Evolutionary conservation across 2,113 vertebrate genomes (phyloP), one percentile per base, ranked within the genome.

Genomic region (Pao palembangensis): DNA sequence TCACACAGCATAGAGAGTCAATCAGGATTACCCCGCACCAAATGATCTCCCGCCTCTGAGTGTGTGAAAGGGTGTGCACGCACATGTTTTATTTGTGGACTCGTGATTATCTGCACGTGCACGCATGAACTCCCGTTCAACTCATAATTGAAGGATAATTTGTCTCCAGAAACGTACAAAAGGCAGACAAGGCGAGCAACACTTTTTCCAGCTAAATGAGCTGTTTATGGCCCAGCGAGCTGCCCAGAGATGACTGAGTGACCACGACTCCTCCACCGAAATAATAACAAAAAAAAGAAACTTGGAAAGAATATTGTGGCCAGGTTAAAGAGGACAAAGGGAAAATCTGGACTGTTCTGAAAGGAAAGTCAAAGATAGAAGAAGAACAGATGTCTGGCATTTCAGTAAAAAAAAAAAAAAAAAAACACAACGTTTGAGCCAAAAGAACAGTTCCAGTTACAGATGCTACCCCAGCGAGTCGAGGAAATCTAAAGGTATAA

Each of bases 351-450:
- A 67, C 18, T 43, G 55, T 70, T 63, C 41, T 13, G 55, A 67
- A 59, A 69, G 43, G 34, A 82, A 67, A 72, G 54, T 65, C 18
- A 49, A 64, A 76, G 72, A 75, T 48, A 57, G 76, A 79, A 66
- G 60, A 41, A 75, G 69, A 85, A 76, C 72, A 85, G 77, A 83
- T 82, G 83, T 76, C 68, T 77, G 75, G 80, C 20, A 73, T 80
- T 78, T 77, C 59, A 71, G 61, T 70, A 2, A 53, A 13, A 51
- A 6, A n/a, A 53, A 23, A 43, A 55, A 17, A 44, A 60, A 54
- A 48, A 55, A 23, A 61, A 44, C 31, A 13, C 19, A 3, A 42
- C 8, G 2, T 13, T 2, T 25, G 44, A 52, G 55, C 64, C 66
- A 64, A 69, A 68, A 64, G 5, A 61, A 57, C 13, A 15, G 54